These are phyloP conservation scores for Epinotia brunnichana DNA, from an alignment of 2,888 invertebrate genomes.

Conservation along the genomic window DNA sequence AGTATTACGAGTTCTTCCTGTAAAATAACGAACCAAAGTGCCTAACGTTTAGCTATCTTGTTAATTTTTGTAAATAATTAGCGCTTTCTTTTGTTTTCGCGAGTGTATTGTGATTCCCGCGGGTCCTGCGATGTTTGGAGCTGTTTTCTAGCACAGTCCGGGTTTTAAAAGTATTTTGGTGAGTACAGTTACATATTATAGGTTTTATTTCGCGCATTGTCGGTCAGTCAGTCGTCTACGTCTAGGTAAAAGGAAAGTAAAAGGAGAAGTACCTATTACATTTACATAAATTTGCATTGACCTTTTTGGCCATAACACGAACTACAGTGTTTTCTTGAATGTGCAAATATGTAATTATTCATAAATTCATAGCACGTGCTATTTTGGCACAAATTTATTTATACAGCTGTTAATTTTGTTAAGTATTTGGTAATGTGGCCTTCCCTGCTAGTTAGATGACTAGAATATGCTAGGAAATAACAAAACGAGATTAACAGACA, in stretches of 20 bases:
- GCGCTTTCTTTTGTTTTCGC: constrained; percentile 49
- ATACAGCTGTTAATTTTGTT: background rate
- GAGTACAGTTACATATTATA: constrained; percentile 54
- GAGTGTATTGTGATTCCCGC: constrained; percentile 48
- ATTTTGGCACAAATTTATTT: constrained; percentile 4
- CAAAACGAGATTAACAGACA: background rate
- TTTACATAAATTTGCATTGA: constrained; percentile 32
- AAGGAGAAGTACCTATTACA: constrained; percentile 18
- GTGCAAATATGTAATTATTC: constrained; percentile 15
- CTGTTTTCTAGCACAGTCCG: constrained; percentile 82
- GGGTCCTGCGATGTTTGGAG: constrained; percentile 76
- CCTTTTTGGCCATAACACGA: constrained; percentile 6
- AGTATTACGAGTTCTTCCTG: constrained; percentile 50
- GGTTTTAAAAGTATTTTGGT: constrained; percentile 76
- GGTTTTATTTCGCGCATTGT: constrained; percentile 7
- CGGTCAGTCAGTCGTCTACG: constrained; percentile 23
- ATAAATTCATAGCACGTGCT: constrained; percentile 12
- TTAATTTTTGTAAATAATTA: constrained; percentile 42
- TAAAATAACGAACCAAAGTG: constrained; percentile 68
- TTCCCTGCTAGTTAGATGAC: constrained; percentile 14
- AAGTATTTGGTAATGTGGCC: constrained; percentile 11
- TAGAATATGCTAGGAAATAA: constrained; percentile 12
- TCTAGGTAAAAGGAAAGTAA: constrained; percentile 34
- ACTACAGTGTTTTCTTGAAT: constrained; percentile 1
- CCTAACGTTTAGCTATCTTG: constrained; percentile 56